Evolutionary conservation across 2,888 invertebrate species (phyloP), one percentile per base, ranked within the genome.

Genomic region (Ellobium chinense): DNA sequence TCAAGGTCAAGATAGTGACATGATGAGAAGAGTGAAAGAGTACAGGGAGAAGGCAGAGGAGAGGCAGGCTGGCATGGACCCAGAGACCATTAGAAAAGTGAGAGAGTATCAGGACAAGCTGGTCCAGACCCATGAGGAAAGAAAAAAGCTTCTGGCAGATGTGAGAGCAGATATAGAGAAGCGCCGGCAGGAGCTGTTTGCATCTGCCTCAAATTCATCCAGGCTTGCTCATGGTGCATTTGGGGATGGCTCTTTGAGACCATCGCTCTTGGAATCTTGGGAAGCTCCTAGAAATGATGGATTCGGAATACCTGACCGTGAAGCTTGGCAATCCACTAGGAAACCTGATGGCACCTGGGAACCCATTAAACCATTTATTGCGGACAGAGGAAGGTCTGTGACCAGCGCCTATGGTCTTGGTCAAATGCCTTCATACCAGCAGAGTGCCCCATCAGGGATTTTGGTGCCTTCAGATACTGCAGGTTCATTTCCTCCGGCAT

Each of bases 91-190:
- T n/a, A n/a, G 78, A 69, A 86, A 85, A 68, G 87, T 90, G 24
- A 83, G 85, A 68, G 89, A 89, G 37, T 89, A 89, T 77, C 90
- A 90, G 78, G 84, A 86, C 58, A 82, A 85, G 24, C 78, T 90
- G 66, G 75, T 89, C 9, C 83, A 86, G 18, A 85, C 86, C 69
- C 88, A 90, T 82, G 87, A 88, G 58, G 86, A 90, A 58, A 87
- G 88, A 66, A 88, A 87, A 82, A 82, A 83, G 46, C 82, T 87
- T 1, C 78, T 89, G 37, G 87, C 86, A 14, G 86, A 87, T 36
- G 86, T 88, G n/a, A 84, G 88, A 79, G 86, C 86, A 34, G 88
- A 88, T 78, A 88, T 90, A 21, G 86, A 89, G 66, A 75, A 81
- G 39, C 79, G 89, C 46, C 73, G 88, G 29, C 85, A 87, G 24